Evolutionary conservation across 1,140 invertebrate genomes (phyloP).

Genomic region (Polyergus mexicanus): DNA sequence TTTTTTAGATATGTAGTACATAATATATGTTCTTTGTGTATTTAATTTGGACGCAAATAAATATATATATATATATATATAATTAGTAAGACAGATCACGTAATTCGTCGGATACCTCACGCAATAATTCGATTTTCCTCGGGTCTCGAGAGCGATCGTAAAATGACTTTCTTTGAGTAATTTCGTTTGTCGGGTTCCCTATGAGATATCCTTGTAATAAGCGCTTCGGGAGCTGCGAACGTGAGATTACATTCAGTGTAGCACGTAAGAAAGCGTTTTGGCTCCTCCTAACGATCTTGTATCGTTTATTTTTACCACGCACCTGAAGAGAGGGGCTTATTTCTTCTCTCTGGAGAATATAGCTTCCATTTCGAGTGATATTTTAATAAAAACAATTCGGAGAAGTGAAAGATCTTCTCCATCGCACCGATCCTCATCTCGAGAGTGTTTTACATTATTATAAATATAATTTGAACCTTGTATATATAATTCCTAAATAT

Average conservation of each 20-base stretch:
- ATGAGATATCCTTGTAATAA: constrained; percentile 41
- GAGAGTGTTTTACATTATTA: neutral
- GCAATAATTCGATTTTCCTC: constrained; percentile 22
- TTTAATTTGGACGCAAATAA: neutral
- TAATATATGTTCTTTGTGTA: neutral
- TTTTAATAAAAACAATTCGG: neutral
- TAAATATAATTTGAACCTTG: neutral
- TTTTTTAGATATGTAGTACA: neutral
- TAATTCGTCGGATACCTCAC: constrained; percentile 16
- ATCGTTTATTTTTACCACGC: constrained; percentile 29
- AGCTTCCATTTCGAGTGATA: neutral
- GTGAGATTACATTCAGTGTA: constrained; percentile 29
- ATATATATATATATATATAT: too few species aligned
- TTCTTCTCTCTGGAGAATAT: constrained; percentile 4
- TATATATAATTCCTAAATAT: neutral
- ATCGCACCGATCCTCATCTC: neutral
- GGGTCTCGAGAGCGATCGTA: neutral
- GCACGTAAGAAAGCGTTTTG: constrained; percentile 37
- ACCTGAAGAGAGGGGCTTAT: neutral
- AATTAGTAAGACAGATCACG: neutral
- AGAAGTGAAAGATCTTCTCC: neutral
- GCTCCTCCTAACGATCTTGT: constrained; percentile 26
- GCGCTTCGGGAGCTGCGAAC: neutral
- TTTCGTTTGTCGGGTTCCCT: constrained; percentile 22
- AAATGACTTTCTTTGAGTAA: constrained; percentile 30